These are phyloP conservation scores for Donacobius atricapilla DNA, from an alignment of 2,113 vertebrate genomes.

Conservation along the genomic window DNA sequence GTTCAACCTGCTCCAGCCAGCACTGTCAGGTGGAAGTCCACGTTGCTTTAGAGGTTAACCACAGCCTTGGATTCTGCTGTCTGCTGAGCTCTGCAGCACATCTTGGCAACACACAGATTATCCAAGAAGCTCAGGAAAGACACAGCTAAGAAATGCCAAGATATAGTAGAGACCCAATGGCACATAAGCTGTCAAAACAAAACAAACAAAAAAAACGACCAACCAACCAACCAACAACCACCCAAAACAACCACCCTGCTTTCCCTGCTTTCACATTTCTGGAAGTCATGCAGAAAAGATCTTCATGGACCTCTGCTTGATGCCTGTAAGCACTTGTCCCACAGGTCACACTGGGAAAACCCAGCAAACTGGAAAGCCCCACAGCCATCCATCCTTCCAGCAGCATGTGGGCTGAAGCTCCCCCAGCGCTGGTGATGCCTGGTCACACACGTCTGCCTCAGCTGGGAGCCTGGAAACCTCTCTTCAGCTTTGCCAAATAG, in stretches of 20 bases:
- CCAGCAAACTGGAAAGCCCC: neutral
- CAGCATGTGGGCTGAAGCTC: neutral
- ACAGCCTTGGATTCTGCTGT: neutral
- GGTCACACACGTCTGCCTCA: neutral
- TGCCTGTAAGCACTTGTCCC: neutral
- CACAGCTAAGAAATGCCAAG: neutral
- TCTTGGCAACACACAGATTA: neutral
- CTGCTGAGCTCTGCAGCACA: neutral
- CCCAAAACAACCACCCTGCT: neutral
- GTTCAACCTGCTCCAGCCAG: neutral
- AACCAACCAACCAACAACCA: no score
- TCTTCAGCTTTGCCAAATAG: neutral
- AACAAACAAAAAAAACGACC: neutral
- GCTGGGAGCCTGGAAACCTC: neutral
- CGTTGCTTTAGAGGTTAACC: neutral
- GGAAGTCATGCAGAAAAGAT: neutral
- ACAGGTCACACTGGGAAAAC: neutral
- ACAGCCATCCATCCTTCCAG: neutral
- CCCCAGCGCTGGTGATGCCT: rapidly evolving
- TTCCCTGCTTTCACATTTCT: neutral
- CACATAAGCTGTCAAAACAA: neutral
- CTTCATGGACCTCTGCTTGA: neutral
- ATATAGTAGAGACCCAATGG: neutral
- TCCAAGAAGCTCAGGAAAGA: neutral
- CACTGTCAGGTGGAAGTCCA: neutral